phyloP scores from a whole-genome alignment of 2,888 invertebrate species.

The Rapana venosa region DNA sequence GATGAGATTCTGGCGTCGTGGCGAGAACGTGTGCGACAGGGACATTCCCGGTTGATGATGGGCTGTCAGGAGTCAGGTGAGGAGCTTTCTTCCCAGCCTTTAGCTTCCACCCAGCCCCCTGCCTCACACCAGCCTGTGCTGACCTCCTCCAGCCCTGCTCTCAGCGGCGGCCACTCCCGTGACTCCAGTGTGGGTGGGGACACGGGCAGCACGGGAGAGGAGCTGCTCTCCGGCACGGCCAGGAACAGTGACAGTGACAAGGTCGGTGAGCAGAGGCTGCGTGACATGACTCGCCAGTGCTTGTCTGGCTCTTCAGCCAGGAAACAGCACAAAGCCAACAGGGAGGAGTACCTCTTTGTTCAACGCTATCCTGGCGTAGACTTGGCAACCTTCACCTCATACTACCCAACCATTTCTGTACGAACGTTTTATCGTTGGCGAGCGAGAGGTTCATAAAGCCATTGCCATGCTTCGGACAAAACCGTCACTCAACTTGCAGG shows the following conservation, averaged over 20 bases:
- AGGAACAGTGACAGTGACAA: background rate
- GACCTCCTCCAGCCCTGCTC: conserved; percentile 18
- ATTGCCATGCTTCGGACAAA: conserved; percentile 49
- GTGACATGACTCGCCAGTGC: background rate
- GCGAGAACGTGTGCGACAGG: conserved; percentile 45
- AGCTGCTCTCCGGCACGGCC: background rate
- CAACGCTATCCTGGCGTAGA: conserved; percentile 50
- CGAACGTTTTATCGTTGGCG: conserved; percentile 56
- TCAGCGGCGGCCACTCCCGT: conserved; percentile 23
- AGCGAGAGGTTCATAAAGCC: conserved; percentile 50
- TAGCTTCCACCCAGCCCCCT: background rate
- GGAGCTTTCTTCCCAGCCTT: conserved; percentile 12
- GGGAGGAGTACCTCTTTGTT: conserved; percentile 53
- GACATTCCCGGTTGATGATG: conserved; percentile 24
- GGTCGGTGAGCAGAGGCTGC: background rate
- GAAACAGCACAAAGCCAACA: conserved; percentile 45
- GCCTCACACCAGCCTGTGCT: background rate
- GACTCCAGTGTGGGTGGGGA: conserved; percentile 17
- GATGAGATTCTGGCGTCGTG: conserved; percentile 45
- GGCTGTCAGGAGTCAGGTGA: conserved; percentile 30
- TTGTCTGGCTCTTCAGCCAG: conserved; percentile 22
- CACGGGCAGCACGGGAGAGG: background rate
- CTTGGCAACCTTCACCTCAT: conserved; percentile 48
- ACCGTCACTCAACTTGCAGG: conserved; percentile 45
- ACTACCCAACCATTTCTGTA: conserved; percentile 50